Percentiles rank a stretch among this genome's conserved stretches.
These are phyloP conservation scores for Fistularia tabacaria DNA, from an alignment of 2,797 vertebrate genomes.

Conservation along the genomic window DNA sequence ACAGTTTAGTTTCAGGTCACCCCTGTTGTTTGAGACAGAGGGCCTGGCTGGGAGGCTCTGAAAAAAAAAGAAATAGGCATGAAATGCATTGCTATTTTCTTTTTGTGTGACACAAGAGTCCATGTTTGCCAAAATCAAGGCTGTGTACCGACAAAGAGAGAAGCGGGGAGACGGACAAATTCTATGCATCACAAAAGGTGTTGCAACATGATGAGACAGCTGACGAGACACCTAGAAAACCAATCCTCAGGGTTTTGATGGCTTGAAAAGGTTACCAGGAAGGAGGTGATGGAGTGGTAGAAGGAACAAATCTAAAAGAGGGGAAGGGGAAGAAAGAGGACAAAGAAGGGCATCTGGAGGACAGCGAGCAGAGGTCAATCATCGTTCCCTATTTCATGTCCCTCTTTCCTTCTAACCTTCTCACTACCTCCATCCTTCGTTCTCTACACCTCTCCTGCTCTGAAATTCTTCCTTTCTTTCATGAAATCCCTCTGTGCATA, in stretches of 20 bases:
- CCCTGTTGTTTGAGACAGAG: not conserved
- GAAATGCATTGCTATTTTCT: conserved; percentile 6
- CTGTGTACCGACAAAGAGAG: conserved; percentile 13
- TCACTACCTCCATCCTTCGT: conserved; percentile 21
- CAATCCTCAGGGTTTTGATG: conserved; percentile 28
- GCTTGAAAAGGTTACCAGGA: not conserved
- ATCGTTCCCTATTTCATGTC: not conserved
- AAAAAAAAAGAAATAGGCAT: conserved; percentile 15
- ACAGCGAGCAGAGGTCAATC: conserved; percentile 40
- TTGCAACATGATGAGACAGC: conserved; percentile 26
- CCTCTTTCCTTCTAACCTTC: conserved; percentile 10
- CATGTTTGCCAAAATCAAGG: not conserved
- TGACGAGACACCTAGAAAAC: conserved; percentile 30
- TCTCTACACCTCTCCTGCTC: conserved; percentile 24
- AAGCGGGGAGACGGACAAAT: not conserved
- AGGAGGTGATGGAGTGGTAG: not conserved
- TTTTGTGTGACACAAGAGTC: conserved; percentile 3
- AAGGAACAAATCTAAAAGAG: conserved; percentile 9
- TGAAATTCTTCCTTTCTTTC: conserved; percentile 15
- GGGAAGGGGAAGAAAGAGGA: conserved; percentile 10
- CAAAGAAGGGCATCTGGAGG: conserved; percentile 34
- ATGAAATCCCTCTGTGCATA: conserved; percentile 35
- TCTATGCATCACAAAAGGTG: conserved; percentile 13
- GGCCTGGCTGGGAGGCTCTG: not conserved
- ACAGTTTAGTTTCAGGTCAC: too few relatives aligned